A percentile compares a stretch with the other conserved stretches of the same genome.
Evolutionary conservation across 2,113 vertebrate genomes (phyloP).

Genomic region (Heptranchias perlo): DNA sequence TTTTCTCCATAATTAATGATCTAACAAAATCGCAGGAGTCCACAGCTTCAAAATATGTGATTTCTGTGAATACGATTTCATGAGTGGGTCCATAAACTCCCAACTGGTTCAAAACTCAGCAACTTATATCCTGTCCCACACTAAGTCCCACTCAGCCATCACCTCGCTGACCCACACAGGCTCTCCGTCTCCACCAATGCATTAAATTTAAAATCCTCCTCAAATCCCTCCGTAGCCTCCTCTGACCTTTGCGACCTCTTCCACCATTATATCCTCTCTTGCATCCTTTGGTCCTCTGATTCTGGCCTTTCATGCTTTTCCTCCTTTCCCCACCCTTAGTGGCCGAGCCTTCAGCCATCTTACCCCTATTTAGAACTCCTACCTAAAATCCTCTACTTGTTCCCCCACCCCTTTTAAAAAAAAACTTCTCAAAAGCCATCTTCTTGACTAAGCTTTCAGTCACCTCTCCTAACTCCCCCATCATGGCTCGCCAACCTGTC

Average conservation of each 20-base stretch:
- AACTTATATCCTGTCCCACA: too few species aligned
- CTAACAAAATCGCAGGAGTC: too few species aligned
- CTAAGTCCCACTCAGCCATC: too few species aligned
- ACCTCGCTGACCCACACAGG: too few species aligned
- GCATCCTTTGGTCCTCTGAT: not conserved
- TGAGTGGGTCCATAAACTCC: too few species aligned
- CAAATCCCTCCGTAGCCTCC: not conserved
- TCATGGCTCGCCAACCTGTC: not conserved
- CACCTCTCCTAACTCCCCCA: too few species aligned
- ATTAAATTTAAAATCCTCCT: not conserved
- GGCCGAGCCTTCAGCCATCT: not conserved
- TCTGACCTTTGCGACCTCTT: too few species aligned
- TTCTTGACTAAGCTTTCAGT: not conserved
- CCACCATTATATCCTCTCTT: not conserved
- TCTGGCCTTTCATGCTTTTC: not conserved
- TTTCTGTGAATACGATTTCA: too few species aligned
- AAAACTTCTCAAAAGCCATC: not conserved
- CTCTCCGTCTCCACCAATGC: too few species aligned
- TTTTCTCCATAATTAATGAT: too few species aligned
- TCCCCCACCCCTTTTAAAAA: not conserved
- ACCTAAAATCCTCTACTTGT: not conserved
- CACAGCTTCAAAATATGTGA: too few species aligned
- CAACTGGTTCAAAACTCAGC: too few species aligned
- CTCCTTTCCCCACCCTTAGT: not conserved
- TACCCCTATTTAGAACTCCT: not conserved